Evolutionary conservation across 2,888 invertebrate genomes (phyloP), one percentile per base, ranked within the genome.

Genomic region (Sarcophaga subvicina): DNA sequence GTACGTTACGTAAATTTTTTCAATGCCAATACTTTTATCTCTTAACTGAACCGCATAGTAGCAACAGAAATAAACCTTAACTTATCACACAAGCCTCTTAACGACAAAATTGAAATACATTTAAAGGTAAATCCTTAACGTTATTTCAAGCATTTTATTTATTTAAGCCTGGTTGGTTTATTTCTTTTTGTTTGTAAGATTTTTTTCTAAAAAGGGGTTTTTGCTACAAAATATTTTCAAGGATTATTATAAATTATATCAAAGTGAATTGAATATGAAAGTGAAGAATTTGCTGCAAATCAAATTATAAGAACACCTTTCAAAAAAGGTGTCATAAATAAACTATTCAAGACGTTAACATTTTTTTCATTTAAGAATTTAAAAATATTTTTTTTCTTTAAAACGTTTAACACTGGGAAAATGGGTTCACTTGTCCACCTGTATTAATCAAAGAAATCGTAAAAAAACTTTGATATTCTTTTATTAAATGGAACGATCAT

Each of bases 141-240:
- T 37, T 37, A 37, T 22, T 62, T 45, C n/a, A 5, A 6, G 20
- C 70, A 63, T 75, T 63, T 63, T n/a, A 17, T 63, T 63, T 49
- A 49, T 63, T 75, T 75, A 25, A 75, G 75, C 75, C 49, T 75
- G n/a, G 75, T 64, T 75, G 75, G 25, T 22, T 75, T 27, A 0
- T 25, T 4, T 27, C 4, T 27, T 27, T 4, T 5, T 27, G 27
- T 72, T 75, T 47, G 63, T 63, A 20, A 20, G 47, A 63, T 73
- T 73, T 63, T 17, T 4, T 63, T 17, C 4, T 49, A 64, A 64
- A 6, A 64, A 75, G 27, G 75, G 63, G 64, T 76, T 37, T 66
- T 66, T 12, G 12, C n/a, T 59, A n/a, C 10, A 37, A 27, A 25
- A 76, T 20, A 76, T 76, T 66, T 76, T 0, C 54, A 54, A 27